Conservation (phyloP, 2,888 invertebrate genomes). For the Lamellibrachia satsuma region DNA sequence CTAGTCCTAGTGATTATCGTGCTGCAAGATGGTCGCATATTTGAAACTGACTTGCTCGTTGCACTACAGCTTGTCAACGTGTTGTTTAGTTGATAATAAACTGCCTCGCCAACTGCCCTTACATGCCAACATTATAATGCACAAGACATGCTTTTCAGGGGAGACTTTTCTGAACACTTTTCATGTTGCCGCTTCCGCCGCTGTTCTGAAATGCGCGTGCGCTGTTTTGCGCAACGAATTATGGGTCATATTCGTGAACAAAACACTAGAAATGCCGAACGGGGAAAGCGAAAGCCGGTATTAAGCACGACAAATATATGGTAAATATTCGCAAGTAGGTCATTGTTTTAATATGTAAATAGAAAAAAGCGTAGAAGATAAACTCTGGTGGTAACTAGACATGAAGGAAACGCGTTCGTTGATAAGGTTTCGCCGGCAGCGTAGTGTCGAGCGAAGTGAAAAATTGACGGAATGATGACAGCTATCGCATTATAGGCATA, state of each 20-base stretch:
- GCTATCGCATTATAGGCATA: background rate
- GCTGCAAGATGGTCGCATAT: background rate
- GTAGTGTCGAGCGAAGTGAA: background rate
- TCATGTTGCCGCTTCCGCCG: background rate
- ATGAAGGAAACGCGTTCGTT: background rate
- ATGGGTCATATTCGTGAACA: background rate
- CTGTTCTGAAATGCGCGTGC: slow-evolving; percentile 17
- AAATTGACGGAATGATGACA: background rate
- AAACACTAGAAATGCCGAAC: slow-evolving; percentile 11
- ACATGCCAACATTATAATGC: background rate
- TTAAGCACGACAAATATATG: background rate
- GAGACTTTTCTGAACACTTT: background rate
- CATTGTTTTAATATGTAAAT: background rate
- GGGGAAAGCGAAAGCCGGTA: background rate
- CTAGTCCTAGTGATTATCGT: background rate
- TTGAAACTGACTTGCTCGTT: background rate
- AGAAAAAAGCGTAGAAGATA: background rate
- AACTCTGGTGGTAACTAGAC: background rate
- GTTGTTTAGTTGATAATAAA: background rate
- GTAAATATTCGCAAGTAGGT: background rate
- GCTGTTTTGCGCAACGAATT: background rate
- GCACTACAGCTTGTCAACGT: background rate
- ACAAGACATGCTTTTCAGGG: background rate
- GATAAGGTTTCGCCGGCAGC: background rate
- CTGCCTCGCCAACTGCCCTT: background rate